phyloP scores from a whole-genome alignment of 2,888 invertebrate species.

The Pardosa pseudoannulata region DNA sequence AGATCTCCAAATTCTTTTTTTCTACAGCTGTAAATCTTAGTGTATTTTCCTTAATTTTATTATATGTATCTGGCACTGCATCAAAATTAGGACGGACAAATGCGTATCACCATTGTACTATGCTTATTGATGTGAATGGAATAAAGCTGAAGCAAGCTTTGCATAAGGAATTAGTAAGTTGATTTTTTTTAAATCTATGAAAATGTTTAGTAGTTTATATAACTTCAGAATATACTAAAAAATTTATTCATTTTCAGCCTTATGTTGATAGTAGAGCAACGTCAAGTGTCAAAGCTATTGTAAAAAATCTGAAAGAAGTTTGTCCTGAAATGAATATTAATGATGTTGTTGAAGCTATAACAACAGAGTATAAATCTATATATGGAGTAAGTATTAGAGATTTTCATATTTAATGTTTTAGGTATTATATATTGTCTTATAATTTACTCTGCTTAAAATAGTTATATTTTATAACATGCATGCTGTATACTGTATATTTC shows the following conservation, averaged over 20 bases:
- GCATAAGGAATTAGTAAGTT: conserved; percentile 72
- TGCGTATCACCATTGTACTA: conserved; percentile 98
- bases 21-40: too few relatives aligned
- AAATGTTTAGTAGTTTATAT: neutral
- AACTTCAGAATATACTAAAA: neutral
- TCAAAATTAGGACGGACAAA: conserved; percentile 91
- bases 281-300: conserved; percentile 86
- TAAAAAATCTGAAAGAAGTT: conserved; percentile 88
- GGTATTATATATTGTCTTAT: too few relatives aligned
- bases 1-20: too few relatives aligned
- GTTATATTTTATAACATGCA: too few relatives aligned
- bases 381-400: conserved; percentile 43
- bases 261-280: conserved; percentile 92
- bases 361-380: conserved; percentile 31
- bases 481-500: too few relatives aligned
- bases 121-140: conserved; percentile 91
- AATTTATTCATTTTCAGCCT: conserved; percentile 79
- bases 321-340: conserved; percentile 81
- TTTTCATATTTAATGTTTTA: too few relatives aligned
- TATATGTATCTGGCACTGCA: conserved; percentile 95
- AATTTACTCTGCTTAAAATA: too few relatives aligned
- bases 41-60: conserved; percentile 57
- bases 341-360: conserved; percentile 46
- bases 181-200: neutral
- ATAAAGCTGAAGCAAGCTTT: conserved; percentile 81